Evolutionary conservation across 2,113 vertebrate genomes (phyloP).

Genomic region (Loxodonta africana): DNA sequence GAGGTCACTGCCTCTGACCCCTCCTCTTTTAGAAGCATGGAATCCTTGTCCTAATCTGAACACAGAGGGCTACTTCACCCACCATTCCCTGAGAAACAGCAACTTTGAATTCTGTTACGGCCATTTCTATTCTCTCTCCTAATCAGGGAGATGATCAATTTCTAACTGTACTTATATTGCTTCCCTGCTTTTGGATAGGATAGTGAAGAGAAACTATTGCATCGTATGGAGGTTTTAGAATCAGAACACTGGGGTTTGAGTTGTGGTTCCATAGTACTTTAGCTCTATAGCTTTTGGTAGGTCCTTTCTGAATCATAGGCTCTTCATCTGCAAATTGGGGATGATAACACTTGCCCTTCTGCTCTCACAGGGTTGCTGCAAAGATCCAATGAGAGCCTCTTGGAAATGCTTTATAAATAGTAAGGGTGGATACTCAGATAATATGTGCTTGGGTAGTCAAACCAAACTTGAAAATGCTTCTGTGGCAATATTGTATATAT

Average conservation of each 20-base stretch:
- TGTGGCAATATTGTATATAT: not conserved
- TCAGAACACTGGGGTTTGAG: not conserved
- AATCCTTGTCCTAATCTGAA: not conserved
- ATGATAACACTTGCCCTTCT: constrained; percentile 20
- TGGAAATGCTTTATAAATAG: constrained; percentile 40
- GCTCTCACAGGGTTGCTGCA: constrained; percentile 40
- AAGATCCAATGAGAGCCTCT: not conserved
- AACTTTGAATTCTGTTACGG: not conserved
- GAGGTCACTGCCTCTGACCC: not conserved
- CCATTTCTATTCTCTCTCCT: constrained; percentile 13
- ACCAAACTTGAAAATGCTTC: not conserved
- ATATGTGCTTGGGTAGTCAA: not conserved
- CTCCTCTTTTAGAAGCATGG: not conserved
- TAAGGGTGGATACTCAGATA: not conserved
- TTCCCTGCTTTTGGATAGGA: not conserved
- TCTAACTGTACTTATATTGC: constrained; percentile 14
- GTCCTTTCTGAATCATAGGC: constrained; percentile 51
- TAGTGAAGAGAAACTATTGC: not conserved
- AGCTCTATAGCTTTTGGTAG: not conserved
- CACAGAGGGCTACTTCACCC: not conserved
- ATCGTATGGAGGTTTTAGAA: constrained; percentile 37
- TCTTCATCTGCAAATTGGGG: constrained; percentile 23
- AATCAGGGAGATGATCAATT: not conserved
- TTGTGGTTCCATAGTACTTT: constrained; percentile 28
- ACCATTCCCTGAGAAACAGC: not conserved